Conservation (phyloP, 2,888 invertebrate genomes). For the Corythucha ciliata region DNA sequence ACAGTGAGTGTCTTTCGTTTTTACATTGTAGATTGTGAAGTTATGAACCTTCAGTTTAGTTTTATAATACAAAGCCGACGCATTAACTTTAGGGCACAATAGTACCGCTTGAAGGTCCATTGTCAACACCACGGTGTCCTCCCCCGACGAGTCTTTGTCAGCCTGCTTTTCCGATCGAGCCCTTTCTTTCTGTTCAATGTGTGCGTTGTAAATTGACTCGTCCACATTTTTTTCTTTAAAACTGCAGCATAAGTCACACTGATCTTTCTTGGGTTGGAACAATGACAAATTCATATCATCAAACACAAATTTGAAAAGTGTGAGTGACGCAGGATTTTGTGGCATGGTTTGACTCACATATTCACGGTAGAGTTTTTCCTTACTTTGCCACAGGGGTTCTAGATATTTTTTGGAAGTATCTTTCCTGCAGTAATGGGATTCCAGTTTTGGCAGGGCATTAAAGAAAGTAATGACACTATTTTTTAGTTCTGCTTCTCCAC, state of each 20-base stretch:
- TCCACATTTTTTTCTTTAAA: slow-evolving; percentile 22
- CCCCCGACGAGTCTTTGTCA: too few relatives aligned
- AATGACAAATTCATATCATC: slow-evolving; percentile 6
- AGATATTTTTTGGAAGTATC: background rate
- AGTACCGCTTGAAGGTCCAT: slow-evolving; percentile 31
- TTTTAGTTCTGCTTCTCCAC: too few relatives aligned
- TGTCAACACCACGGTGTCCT: too few relatives aligned
- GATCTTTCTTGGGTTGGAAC: slow-evolving; percentile 27
- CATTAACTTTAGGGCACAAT: slow-evolving; percentile 28
- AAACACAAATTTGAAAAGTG: too few relatives aligned
- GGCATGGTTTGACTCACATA: too few relatives aligned
- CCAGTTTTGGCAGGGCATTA: slow-evolving; percentile 1
- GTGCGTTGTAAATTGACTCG: slow-evolving; percentile 22
- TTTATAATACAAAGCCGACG: slow-evolving; percentile 30
- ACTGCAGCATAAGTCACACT: slow-evolving; percentile 28
- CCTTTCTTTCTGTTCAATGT: slow-evolving; percentile 22
- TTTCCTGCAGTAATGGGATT: slow-evolving; percentile 5
- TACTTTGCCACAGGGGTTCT: background rate
- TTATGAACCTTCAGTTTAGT: slow-evolving; percentile 28
- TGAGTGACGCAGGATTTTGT: too few relatives aligned
- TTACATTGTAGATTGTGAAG: slow-evolving; percentile 1
- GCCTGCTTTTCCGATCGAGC: slow-evolving; percentile 25
- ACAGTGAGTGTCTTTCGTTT: background rate
- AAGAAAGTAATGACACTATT: too few relatives aligned
- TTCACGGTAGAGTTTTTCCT: background rate